Conservation (phyloP, 2,888 invertebrate genomes). For the Eristalinus sepulchralis region DNA sequence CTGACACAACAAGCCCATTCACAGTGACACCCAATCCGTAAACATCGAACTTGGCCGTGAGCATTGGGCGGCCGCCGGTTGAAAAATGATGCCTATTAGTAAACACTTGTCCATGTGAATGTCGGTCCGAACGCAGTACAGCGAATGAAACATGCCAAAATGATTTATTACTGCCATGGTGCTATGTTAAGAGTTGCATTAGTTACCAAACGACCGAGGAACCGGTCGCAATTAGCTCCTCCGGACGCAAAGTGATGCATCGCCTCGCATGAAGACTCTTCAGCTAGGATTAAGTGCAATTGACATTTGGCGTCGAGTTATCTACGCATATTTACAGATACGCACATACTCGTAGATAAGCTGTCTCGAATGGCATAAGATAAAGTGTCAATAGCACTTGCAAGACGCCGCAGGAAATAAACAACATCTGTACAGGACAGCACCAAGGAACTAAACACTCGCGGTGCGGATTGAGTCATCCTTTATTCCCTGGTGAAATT, state of each 20-base stretch:
- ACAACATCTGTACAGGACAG: conserved; percentile 20
- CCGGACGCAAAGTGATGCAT: conserved; percentile 45
- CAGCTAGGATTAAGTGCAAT: conserved; percentile 37
- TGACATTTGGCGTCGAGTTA: conserved; percentile 29
- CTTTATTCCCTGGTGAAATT: conserved; percentile 20
- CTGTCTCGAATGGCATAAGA: neutral
- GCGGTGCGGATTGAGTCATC: neutral
- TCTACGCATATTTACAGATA: conserved; percentile 19
- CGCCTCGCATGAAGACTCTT: conserved; percentile 4
- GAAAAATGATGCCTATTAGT: conserved; percentile 52
- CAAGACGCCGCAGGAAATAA: conserved; percentile 11
- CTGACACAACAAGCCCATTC: conserved; percentile 26
- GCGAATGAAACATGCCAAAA: conserved; percentile 27
- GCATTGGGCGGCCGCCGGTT: conserved; percentile 8
- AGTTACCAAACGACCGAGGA: conserved; percentile 9
- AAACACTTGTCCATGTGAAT: conserved; percentile 50
- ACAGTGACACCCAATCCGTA: conserved; percentile 37
- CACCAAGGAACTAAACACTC: conserved; percentile 4
- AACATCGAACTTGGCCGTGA: conserved; percentile 45
- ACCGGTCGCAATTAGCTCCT: conserved; percentile 29
- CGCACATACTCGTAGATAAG: neutral
- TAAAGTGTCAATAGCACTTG: conserved; percentile 14
- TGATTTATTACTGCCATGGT: conserved; percentile 48
- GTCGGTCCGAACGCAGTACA: conserved; percentile 5
- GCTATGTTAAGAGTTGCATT: conserved; percentile 18